Base-by-base conservation (phyloP, 2,888 invertebrate species). In the Machimus atricapillus region DNA sequence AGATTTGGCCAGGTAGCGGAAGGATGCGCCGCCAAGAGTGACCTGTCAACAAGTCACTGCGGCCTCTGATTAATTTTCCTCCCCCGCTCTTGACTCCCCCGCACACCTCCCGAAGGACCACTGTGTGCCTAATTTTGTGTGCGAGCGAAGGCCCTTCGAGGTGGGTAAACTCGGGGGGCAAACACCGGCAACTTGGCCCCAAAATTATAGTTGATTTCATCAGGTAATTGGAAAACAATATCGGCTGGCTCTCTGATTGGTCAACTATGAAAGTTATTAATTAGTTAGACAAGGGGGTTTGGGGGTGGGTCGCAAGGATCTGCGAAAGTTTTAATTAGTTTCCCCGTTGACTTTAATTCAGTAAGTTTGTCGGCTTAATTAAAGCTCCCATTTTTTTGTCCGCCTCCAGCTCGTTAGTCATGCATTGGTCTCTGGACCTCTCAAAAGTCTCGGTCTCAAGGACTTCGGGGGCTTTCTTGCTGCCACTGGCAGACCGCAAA, bases 201-300 rank as follows among this genome's bases (percentile, higher is more conserved):
- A 34, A 8, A 52, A 82, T 52, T 52, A 82, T 82, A 58, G 82
- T 82, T 82, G 52, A 82, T 82, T 82, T 82, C 58, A 66, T 66
- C 82, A 31, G 58, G 82, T 82, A 82, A 82, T 82, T 82, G 82
- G 66, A 37, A 82, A 82, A 82, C 82, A 82, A 82, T 82, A 82
- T 82, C 58, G 58, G 34, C 34, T 4, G 40, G 58, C 58, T 31
- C 7, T 66, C 58, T 82, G 82, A 82, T 82, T 82, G 82, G 82
- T 82, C 82, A 82, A 82, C 82, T 82, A 82, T 82, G 82, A 82
- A 82, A 82, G 82, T 82, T 82, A 82, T 82, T 82, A 82, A 82
- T 82, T 58, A 82, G 82, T 66, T 37, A 46, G 43, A 46, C 43
- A 46, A 40, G 66, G 82, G 16, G 16, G 58, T 0, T 34, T 8